These are phyloP conservation scores for Panthera leo DNA, from an alignment of 2,113 vertebrate species.

Conservation along the genomic window DNA sequence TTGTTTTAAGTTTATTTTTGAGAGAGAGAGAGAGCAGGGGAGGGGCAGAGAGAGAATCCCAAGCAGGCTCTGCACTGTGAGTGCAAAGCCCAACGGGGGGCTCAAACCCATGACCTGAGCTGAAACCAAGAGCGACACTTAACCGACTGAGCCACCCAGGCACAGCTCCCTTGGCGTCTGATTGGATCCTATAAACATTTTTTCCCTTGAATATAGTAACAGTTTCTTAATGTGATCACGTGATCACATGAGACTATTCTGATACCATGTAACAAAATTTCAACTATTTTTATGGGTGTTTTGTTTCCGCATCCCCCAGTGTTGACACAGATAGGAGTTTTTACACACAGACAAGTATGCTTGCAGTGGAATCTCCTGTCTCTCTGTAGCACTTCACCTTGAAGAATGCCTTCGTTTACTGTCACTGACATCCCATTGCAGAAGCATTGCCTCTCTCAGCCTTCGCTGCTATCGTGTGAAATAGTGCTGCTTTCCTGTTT, in stretches of 20 bases:
- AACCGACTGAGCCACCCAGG: too few species aligned
- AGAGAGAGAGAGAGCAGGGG: too few species aligned
- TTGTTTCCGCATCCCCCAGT: background rate
- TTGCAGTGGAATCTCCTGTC: background rate
- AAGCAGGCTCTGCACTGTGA: too few species aligned
- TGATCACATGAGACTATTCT: background rate
- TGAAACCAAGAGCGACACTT: too few species aligned
- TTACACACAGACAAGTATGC: background rate
- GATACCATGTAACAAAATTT: background rate
- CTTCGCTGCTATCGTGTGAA: rapidly evolving
- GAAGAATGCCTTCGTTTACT: background rate
- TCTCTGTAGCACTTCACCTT: background rate
- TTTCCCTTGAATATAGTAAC: background rate
- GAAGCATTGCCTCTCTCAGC: background rate
- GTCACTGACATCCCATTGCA: rapidly evolving
- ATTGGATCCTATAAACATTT: background rate
- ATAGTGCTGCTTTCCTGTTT: background rate
- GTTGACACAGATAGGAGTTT: background rate
- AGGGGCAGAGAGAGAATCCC: too few species aligned
- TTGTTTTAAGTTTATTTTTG: too few species aligned
- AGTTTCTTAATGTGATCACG: background rate
- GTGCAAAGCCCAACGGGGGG: too few species aligned
- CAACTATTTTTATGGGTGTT: background rate
- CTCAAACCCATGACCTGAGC: too few species aligned
- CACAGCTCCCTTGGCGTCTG: background rate